phyloP scores from a whole-genome alignment of 1,140 invertebrate genomes.

The Trichogramma pretiosum region DNA sequence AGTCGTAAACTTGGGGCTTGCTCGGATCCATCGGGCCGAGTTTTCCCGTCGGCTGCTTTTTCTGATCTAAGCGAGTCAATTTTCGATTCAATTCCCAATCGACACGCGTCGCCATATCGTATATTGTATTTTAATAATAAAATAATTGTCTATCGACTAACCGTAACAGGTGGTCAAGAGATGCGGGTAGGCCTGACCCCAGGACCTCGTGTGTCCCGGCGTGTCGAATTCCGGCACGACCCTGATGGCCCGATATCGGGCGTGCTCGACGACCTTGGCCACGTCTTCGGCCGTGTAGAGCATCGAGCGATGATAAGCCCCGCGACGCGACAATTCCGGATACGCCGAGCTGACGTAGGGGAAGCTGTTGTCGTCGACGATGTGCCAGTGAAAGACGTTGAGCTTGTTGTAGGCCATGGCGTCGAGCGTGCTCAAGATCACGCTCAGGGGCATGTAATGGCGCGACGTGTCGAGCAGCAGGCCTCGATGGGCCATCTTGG shows the following conservation, averaged over 20 bases:
- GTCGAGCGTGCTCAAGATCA: slow-evolving; percentile 60
- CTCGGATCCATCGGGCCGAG: slow-evolving; percentile 74
- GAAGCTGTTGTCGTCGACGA: slow-evolving; percentile 86
- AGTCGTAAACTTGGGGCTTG: slow-evolving; percentile 53
- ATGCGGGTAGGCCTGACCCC: slow-evolving; percentile 63
- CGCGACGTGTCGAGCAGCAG: slow-evolving; percentile 75
- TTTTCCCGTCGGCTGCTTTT: slow-evolving; percentile 45
- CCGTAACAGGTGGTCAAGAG: slow-evolving; percentile 68
- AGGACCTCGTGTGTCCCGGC: slow-evolving; percentile 82
- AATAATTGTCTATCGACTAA: too few relatives aligned
- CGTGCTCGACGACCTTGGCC: slow-evolving; percentile 64
- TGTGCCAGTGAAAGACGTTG: slow-evolving; percentile 93
- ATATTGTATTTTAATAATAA: too few relatives aligned
- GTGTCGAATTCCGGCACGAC: slow-evolving; percentile 88
- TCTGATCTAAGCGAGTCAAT: too few relatives aligned
- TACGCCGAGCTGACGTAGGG: slow-evolving; percentile 71
- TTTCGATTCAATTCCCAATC: too few relatives aligned
- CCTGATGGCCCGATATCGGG: slow-evolving; percentile 71
- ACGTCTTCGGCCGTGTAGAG: slow-evolving; percentile 63
- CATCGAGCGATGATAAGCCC: slow-evolving; percentile 61
- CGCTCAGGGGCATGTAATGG: slow-evolving; percentile 63
- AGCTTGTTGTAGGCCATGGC: slow-evolving; percentile 83
- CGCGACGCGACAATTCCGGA: slow-evolving; percentile 62
- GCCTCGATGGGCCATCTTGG: slow-evolving; percentile 67
- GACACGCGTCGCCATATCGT: too few relatives aligned